Percentiles rank a stretch among this genome's conserved stretches.
These are phyloP conservation scores for Minunthozetes semirufus DNA, from an alignment of 2,888 invertebrate species.

Conservation along the genomic window DNA sequence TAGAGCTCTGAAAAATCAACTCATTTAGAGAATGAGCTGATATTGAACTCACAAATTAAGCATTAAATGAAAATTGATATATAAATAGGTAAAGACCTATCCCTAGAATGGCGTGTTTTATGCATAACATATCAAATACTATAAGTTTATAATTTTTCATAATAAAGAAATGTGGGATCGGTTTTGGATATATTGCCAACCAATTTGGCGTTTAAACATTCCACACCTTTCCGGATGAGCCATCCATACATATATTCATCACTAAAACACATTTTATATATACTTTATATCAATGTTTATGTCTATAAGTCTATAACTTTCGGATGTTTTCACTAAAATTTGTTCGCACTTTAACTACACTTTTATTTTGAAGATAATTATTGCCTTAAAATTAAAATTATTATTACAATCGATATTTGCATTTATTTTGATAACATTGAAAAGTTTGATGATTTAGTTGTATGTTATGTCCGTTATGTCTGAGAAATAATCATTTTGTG, in stretches of 20 bases:
- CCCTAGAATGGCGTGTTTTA: constrained; percentile 24
- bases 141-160: constrained; percentile 26
- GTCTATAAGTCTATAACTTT: constrained; percentile 17
- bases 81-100: constrained; percentile 7
- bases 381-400: background rate
- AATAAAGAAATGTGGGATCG: constrained; percentile 6
- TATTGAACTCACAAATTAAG: background rate
- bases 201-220: constrained; percentile 21
- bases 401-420: background rate
- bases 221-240: constrained; percentile 30
- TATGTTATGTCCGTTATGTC: background rate
- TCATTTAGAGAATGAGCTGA: background rate
- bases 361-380: background rate
- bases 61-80: constrained; percentile 30
- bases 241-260: background rate
- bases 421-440: constrained; percentile 11
- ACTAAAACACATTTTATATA: background rate
- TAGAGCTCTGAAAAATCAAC: background rate
- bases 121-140: background rate
- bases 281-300: constrained; percentile 3
- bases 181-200: constrained; percentile 20
- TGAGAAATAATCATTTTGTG: too few relatives aligned
- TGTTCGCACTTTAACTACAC: too few relatives aligned
- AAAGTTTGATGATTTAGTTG: background rate
- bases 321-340: background rate